These are phyloP conservation scores for Molossus molossus DNA, from an alignment of 2,797 vertebrate species.

Conservation along the genomic window DNA sequence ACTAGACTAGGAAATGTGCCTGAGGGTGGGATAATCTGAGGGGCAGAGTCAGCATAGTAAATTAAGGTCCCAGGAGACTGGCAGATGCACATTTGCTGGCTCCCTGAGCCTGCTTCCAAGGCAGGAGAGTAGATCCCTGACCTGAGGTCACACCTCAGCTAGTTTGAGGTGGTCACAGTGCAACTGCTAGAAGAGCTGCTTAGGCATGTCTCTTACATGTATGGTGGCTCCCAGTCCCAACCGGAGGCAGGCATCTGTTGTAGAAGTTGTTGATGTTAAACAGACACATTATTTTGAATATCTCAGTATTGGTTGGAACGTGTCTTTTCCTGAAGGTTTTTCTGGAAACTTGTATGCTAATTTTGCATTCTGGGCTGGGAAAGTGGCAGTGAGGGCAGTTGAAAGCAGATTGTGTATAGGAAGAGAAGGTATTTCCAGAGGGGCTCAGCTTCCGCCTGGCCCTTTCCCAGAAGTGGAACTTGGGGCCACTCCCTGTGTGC, in stretches of 20 bases:
- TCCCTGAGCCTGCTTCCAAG: background rate
- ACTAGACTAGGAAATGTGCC: background rate
- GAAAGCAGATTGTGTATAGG: background rate
- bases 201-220: background rate
- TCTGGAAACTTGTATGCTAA: background rate
- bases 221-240: background rate
- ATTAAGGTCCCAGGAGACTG: background rate
- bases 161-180: background rate
- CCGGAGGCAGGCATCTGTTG: background rate
- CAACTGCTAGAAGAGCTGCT: background rate
- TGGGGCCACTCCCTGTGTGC: background rate
- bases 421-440: background rate
- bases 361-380: background rate
- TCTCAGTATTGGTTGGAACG: background rate
- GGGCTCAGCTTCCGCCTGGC: background rate
- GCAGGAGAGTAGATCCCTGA: background rate
- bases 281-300: background rate
- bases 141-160: background rate
- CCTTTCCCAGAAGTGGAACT: background rate
- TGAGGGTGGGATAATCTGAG: background rate
- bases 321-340: conserved; percentile 46
- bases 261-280: conserved; percentile 4
- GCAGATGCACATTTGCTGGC: background rate
- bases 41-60: background rate
- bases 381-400: background rate